These are phyloP conservation scores for Copidosoma aretas DNA, from an alignment of 2,888 invertebrate genomes.

Conservation along the genomic window DNA sequence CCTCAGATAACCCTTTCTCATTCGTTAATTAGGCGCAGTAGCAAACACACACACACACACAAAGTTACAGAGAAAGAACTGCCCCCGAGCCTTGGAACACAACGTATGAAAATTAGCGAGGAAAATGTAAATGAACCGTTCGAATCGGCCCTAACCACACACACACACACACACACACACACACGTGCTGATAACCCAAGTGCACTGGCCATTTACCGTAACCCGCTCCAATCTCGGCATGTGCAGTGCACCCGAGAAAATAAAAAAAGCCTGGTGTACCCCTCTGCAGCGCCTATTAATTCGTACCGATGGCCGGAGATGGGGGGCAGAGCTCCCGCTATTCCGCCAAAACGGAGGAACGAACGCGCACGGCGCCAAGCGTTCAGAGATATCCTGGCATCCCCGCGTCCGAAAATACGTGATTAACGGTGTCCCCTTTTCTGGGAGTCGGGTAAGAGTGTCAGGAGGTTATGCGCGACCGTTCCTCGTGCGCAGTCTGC, in stretches of 20 bases:
- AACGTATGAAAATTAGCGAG: not conserved
- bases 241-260: not conserved
- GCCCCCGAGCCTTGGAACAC: not conserved
- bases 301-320: not conserved
- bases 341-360: not conserved
- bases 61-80: no score
- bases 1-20: not conserved
- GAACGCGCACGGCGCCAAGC: not conserved
- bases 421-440: not conserved
- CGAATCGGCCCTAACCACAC: not conserved
- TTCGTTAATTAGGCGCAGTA: not conserved
- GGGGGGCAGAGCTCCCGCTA: not conserved
- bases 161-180: not conserved
- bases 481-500: not conserved
- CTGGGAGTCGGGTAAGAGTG: not conserved
- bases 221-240: not conserved
- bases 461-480: not conserved
- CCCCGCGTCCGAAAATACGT: not conserved
- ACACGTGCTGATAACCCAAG: no score
- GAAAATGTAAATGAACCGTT: slow-evolving; percentile 2
- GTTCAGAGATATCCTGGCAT: not conserved
- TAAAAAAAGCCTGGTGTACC: not conserved
- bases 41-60: not conserved
- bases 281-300: not conserved
- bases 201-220: not conserved